phyloP scores from a whole-genome alignment of 2,888 invertebrate species.

The Parochlus steinenii region DNA sequence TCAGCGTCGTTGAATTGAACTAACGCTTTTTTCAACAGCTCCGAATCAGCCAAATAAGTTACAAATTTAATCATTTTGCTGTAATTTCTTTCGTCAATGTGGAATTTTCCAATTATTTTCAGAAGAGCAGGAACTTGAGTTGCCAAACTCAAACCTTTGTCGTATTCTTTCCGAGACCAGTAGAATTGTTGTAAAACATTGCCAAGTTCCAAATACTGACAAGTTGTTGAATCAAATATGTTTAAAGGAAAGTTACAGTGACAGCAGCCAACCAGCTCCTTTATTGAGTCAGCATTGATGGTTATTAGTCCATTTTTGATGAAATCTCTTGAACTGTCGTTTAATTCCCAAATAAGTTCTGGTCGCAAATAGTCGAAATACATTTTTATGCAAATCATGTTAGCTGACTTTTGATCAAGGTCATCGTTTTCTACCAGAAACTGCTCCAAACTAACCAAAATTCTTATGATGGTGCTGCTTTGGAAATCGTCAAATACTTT shows the following conservation, averaged over 20 bases:
- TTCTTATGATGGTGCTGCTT: conserved; percentile 24
- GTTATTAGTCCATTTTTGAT: conserved; percentile 25
- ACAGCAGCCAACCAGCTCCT: conserved; percentile 24
- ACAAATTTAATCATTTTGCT: conserved; percentile 27
- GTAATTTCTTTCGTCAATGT: conserved; percentile 25
- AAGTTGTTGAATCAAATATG: conserved; percentile 22
- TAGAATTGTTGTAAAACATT: conserved; percentile 26
- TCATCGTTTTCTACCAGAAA: conserved; percentile 29
- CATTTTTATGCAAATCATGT: conserved; percentile 17
- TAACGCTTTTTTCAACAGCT: conserved; percentile 25
- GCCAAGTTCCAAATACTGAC: conserved; percentile 26
- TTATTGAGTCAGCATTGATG: conserved; percentile 18
- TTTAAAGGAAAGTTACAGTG: conserved; percentile 27
- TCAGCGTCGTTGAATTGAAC: conserved; percentile 17
- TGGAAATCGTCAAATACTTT: conserved; percentile 28
- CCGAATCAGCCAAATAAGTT: conserved; percentile 25
- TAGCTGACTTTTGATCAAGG: conserved; percentile 13
- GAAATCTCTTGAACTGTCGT: conserved; percentile 27
- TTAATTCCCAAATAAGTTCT: conserved; percentile 30
- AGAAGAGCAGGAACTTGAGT: conserved; percentile 26
- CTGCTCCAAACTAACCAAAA: conserved; percentile 23
- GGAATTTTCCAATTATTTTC: conserved; percentile 27
- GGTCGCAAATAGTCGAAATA: conserved; percentile 30
- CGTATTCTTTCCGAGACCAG: conserved; percentile 29
- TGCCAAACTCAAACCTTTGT: conserved; percentile 26